A percentile compares a stretch with the other conserved stretches of the same genome.
Conservation (phyloP, 2,888 invertebrate species). For the Zhuqinia jingwanae region DNA sequence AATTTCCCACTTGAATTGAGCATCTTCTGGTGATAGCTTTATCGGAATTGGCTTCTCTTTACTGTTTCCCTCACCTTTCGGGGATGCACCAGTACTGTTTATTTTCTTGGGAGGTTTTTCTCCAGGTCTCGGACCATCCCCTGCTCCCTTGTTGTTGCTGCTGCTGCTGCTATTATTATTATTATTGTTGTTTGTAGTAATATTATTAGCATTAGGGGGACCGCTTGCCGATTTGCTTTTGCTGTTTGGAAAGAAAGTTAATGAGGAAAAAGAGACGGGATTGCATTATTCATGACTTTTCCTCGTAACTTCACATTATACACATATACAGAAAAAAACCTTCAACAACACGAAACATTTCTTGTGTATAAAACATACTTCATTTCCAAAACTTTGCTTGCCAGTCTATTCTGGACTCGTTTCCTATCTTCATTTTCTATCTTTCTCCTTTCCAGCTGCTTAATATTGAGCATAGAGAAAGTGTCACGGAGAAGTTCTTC, state of each 20-base stretch:
- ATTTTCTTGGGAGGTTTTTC: constrained; percentile 35
- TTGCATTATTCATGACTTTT: constrained; percentile 25
- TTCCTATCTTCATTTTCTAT: constrained; percentile 88
- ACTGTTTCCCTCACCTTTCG: not conserved
- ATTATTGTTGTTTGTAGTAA: constrained; percentile 14
- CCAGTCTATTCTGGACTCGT: constrained; percentile 82
- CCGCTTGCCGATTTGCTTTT: not conserved
- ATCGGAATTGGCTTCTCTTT: constrained; percentile 17
- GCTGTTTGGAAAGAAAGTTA: not conserved
- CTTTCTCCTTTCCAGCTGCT: constrained; percentile 88
- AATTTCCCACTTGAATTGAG: constrained; percentile 88
- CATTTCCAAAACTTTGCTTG: constrained; percentile 61
- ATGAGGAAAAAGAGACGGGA: not conserved
- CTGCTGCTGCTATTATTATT: not conserved
- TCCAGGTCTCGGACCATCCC: constrained; percentile 43
- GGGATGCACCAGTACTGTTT: not conserved
- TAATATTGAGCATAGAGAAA: constrained; percentile 89
- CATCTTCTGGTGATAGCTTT: constrained; percentile 78
- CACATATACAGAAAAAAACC: not conserved
- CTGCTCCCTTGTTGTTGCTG: constrained; percentile 38
- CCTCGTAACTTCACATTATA: not conserved
- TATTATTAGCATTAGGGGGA: not conserved
- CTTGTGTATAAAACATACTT: constrained; percentile 49
- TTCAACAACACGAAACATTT: not conserved
- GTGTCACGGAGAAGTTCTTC: constrained; percentile 89